Percentiles rank a stretch among this genome's conserved stretches.
phyloP scores from a whole-genome alignment of 2,113 vertebrate species.

The Myanophis thanlyinensis region DNA sequence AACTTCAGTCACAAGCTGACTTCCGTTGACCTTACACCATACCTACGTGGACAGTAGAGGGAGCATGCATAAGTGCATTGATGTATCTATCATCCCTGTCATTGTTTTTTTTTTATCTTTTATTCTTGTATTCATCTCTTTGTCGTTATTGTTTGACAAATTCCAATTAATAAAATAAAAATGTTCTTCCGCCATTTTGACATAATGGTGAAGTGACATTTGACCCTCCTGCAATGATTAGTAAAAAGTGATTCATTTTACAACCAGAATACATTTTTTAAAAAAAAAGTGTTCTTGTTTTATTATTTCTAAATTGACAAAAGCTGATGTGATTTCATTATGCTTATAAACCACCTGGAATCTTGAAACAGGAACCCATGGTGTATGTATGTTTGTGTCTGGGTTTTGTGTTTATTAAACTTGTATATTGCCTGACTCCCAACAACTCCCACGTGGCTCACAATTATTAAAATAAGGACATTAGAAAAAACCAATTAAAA shows the following conservation, averaged over 20 bases:
- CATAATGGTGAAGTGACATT: not conserved
- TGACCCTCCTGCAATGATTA: not conserved
- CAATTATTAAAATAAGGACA: not conserved
- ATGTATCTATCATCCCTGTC: too few species aligned
- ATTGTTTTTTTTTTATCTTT: too few species aligned
- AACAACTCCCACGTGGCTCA: not conserved
- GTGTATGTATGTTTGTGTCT: not conserved
- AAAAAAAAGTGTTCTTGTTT: not conserved
- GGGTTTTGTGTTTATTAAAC: not conserved
- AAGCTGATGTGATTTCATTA: not conserved
- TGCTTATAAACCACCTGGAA: not conserved
- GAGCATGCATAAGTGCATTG: too few species aligned
- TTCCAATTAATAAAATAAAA: too few species aligned
- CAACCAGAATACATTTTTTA: not conserved
- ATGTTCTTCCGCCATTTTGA: not conserved
- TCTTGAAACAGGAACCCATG: not conserved
- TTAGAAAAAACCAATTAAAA: not conserved
- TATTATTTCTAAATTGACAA: not conserved
- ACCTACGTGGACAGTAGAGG: too few species aligned
- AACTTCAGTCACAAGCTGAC: too few species aligned
- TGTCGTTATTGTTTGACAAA: too few species aligned
- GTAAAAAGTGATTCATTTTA: not conserved
- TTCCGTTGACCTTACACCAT: too few species aligned
- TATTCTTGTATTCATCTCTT: too few species aligned
- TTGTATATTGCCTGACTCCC: not conserved